Evolutionary conservation across 2,888 invertebrate genomes (phyloP).

Genomic region (Metalampra italica): DNA sequence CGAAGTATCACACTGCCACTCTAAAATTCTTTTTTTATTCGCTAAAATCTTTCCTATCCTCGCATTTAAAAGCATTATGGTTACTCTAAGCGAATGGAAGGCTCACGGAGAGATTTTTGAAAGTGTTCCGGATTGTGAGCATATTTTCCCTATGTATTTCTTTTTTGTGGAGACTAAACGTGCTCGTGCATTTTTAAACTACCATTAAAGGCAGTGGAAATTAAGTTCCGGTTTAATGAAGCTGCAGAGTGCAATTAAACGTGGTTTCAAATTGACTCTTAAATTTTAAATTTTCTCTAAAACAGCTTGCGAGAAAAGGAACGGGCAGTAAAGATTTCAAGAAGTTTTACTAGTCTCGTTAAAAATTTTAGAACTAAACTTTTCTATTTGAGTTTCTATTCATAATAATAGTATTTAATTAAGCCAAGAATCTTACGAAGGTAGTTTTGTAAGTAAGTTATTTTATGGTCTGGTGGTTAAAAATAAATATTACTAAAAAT

Average conservation of each 20-base stretch:
- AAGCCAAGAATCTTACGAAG: not conserved
- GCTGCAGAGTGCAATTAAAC: not conserved
- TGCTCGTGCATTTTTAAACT: conserved; percentile 23
- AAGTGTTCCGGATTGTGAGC: conserved; percentile 9
- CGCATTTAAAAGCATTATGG: conserved; percentile 9
- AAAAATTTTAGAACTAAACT: not conserved
- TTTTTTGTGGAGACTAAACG: conserved; percentile 15
- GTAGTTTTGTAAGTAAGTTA: no score
- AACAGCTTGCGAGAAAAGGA: not conserved
- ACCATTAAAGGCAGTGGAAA: conserved; percentile 18
- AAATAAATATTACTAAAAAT: no score
- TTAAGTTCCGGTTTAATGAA: not conserved
- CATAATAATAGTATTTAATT: not conserved
- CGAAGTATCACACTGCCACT: not conserved
- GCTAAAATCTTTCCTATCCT: conserved; percentile 5
- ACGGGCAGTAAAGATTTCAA: not conserved
- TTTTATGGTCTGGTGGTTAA: no score
- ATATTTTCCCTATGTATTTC: conserved; percentile 8
- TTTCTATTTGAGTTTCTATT: not conserved
- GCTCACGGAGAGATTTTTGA: conserved; percentile 8
- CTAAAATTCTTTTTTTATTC: conserved; percentile 4
- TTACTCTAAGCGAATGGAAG: conserved; percentile 7
- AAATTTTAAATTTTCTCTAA: not conserved
- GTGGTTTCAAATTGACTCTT: conserved; percentile 2
- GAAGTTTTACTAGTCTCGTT: not conserved